These are phyloP conservation scores for Globodera rostochiensis DNA, from an alignment of 1,140 invertebrate species.

Conservation along the genomic window DNA sequence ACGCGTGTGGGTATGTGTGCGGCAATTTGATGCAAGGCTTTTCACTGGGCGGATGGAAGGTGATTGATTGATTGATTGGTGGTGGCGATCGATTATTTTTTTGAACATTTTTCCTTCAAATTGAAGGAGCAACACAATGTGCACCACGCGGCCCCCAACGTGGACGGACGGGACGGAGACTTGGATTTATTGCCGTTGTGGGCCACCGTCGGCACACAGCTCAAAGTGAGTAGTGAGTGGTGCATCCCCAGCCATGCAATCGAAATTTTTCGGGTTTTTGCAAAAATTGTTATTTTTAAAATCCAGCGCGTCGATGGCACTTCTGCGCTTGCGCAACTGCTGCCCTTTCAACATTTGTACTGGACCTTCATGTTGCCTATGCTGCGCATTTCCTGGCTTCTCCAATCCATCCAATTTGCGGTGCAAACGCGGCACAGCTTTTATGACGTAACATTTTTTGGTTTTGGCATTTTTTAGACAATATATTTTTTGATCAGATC, in stretches of 20 bases:
- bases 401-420: conserved; percentile 61
- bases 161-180: conserved; percentile 62
- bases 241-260: too few species aligned
- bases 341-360: conserved; percentile 64
- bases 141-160: conserved; percentile 65
- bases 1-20: conserved; percentile 53
- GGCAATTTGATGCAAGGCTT: conserved; percentile 63
- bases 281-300: too few species aligned
- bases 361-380: conserved; percentile 60
- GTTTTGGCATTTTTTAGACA: conserved; percentile 6
- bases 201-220: conserved; percentile 61
- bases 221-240: conserved; percentile 45
- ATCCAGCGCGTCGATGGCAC: conserved; percentile 44
- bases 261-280: too few species aligned
- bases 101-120: background rate
- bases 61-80: conserved; percentile 27
- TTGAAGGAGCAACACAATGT: conserved; percentile 57
- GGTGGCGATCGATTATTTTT: background rate
- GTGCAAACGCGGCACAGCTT: conserved; percentile 54
- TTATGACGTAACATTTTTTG: conserved; percentile 41
- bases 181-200: conserved; percentile 63
- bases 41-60: conserved; percentile 64
- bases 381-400: conserved; percentile 62
- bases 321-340: conserved; percentile 49
- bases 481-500: conserved; percentile 27